These are phyloP conservation scores for Amblyteles armatorius DNA, from an alignment of 2,888 invertebrate genomes.

Conservation along the genomic window DNA sequence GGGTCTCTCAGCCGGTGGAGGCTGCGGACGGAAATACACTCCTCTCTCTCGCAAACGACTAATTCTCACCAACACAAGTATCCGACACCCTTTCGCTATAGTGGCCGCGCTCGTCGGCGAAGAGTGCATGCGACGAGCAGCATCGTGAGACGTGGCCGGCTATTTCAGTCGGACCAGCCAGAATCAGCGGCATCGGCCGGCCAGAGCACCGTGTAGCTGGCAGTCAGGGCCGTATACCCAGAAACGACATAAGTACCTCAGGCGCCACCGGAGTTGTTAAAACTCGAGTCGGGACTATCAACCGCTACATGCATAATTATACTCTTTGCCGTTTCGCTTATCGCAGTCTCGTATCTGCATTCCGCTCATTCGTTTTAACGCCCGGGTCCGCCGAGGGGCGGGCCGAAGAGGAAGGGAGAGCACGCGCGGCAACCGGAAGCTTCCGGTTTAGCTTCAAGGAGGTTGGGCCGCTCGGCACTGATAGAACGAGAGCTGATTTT, in stretches of 20 bases:
- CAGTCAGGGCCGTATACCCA: slow-evolving; percentile 75
- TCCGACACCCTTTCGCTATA: slow-evolving; percentile 46
- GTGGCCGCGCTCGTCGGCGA: slow-evolving; percentile 12
- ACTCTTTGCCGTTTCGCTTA: slow-evolving; percentile 11
- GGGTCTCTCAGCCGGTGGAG: slow-evolving; percentile 62
- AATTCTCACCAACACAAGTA: slow-evolving; percentile 75
- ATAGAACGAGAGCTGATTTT: not conserved
- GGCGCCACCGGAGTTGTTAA: slow-evolving; percentile 60
- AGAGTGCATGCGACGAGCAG: slow-evolving; percentile 72
- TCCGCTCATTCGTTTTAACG: not conserved
- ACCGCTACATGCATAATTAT: not conserved
- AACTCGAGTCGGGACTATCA: slow-evolving; percentile 37
- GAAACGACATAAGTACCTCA: slow-evolving; percentile 35
- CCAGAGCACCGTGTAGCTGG: slow-evolving; percentile 71
- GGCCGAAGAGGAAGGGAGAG: not conserved
- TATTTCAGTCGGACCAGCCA: slow-evolving; percentile 82
- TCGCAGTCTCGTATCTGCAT: not conserved
- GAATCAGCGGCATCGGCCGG: slow-evolving; percentile 60
- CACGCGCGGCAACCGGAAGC: not conserved
- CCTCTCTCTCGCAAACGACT: slow-evolving; percentile 73
- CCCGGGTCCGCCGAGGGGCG: not conserved
- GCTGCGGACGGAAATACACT: slow-evolving; percentile 81
- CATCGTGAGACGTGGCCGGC: slow-evolving; percentile 76
- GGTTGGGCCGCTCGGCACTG: not conserved
- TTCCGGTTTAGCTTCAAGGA: not conserved